A percentile compares a stretch with the other conserved stretches of the same genome.
Evolutionary conservation across 2,797 vertebrate species (phyloP).

Genomic region (Enteromius mattozi): DNA sequence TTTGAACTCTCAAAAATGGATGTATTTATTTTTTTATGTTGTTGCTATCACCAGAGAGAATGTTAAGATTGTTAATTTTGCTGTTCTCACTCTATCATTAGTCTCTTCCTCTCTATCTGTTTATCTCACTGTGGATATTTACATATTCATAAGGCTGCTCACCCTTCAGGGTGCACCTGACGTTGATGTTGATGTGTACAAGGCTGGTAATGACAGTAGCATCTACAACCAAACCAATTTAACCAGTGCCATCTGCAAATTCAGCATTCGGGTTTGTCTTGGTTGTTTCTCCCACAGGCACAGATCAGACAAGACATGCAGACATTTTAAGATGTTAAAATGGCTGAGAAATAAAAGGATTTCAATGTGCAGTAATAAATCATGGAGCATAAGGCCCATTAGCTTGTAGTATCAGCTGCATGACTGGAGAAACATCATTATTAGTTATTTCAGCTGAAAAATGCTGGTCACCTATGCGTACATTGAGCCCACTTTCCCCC

Average conservation of each 20-base stretch:
- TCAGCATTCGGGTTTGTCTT: not conserved
- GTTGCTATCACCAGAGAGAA: not conserved
- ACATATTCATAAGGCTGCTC: slow-evolving; percentile 30
- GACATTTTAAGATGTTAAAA: slow-evolving; percentile 1
- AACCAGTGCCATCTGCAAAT: not conserved
- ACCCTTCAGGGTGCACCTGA: slow-evolving; percentile 45
- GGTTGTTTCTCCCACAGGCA: not conserved
- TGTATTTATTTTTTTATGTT: too few relatives aligned
- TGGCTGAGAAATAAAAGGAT: not conserved
- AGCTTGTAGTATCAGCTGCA: slow-evolving; percentile 21
- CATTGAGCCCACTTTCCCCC: not conserved
- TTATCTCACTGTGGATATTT: slow-evolving; percentile 12
- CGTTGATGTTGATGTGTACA: slow-evolving; percentile 44
- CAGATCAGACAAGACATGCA: not conserved
- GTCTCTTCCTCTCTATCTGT: not conserved
- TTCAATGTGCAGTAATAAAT: slow-evolving; percentile 29
- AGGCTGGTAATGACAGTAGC: slow-evolving; percentile 26
- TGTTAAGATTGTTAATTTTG: not conserved
- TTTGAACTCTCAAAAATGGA: not conserved
- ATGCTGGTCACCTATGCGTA: slow-evolving; percentile 30
- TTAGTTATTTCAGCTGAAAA: slow-evolving; percentile 33
- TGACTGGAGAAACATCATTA: slow-evolving; percentile 14
- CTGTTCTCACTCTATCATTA: not conserved
- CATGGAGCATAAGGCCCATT: slow-evolving; percentile 5
- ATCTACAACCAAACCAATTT: slow-evolving; percentile 47